Evolutionary conservation across 2,888 invertebrate species (phyloP).

Genomic region (Eristalinus sepulchralis): DNA sequence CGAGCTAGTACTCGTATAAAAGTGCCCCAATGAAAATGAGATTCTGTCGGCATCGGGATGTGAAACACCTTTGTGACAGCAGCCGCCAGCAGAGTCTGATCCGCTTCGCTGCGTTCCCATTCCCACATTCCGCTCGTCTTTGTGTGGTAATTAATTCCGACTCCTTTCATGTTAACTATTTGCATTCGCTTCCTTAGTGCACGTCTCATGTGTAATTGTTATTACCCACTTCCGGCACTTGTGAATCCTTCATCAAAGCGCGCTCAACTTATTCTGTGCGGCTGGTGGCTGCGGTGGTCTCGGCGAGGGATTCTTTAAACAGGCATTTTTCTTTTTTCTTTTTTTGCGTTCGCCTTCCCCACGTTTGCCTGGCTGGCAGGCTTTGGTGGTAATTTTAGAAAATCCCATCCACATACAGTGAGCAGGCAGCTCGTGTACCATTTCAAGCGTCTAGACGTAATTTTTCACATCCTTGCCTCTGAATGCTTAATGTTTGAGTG

Average conservation of each 20-base stretch:
- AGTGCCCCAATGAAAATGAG: too few relatives aligned
- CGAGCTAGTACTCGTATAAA: too few relatives aligned
- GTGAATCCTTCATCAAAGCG: constrained; percentile 23
- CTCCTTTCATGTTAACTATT: background rate
- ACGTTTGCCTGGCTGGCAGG: too few relatives aligned
- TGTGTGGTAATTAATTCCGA: background rate
- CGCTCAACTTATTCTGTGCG: background rate
- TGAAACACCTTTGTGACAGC: background rate
- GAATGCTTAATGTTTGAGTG: constrained; percentile 7
- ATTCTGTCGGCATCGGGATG: background rate
- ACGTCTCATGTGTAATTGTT: constrained; percentile 36
- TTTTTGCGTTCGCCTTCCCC: background rate
- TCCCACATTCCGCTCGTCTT: background rate
- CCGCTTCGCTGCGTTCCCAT: background rate
- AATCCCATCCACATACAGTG: background rate
- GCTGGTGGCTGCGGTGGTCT: background rate
- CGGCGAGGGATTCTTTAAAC: background rate
- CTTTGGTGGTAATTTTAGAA: constrained; percentile 21
- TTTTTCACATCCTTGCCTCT: constrained; percentile 61
- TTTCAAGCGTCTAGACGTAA: constrained; percentile 70
- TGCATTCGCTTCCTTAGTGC: background rate
- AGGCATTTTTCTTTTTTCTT: background rate
- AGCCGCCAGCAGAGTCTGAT: too few relatives aligned
- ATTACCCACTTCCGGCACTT: constrained; percentile 33
- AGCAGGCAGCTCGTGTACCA: constrained; percentile 42